Evolutionary conservation across 2,888 invertebrate genomes (phyloP), one percentile per base, ranked within the genome.

Genomic region (Lasioglossum vierecki): DNA sequence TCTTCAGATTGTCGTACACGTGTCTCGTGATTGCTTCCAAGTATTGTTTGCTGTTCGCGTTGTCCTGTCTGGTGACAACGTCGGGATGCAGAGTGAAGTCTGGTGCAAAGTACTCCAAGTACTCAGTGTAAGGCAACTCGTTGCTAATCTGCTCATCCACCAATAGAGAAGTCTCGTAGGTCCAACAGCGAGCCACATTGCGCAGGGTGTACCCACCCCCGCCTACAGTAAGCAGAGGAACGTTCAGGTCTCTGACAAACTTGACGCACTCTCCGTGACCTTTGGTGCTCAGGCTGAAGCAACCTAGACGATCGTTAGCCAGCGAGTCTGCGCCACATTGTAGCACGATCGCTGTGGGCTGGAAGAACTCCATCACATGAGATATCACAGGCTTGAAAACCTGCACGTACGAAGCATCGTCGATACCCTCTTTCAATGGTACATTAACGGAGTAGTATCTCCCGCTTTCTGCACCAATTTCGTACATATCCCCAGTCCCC

Each of bases 291-390:
- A 99, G 95, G 46, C 99, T 99, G 95, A 99, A 99, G 94, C 99
- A 99, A 0, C 99, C 99, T 0, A 99, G 96, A 63, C 98, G 95
- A 95, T 99, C 99, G 70, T 98, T 98, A 0, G 99, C 99, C 57
- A 99, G 95, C 0, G 99, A 99, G 95, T 99, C 99, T 0, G 99
- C 99, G 0, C 99, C 99, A 95, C 99, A 99, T 95, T 99, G 98
- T 22, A 99, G 95, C 0, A 99, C 99, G 91, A 99, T 99, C 0
- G 98, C 99, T 0, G 99, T 98, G 0, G 99, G 99, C 76, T 98
- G 97, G 95, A 98, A 99, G 95, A 98, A 99, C 93, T 99, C 98
- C 97, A 99, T 99, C 0, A 99, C 99, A 88, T 97, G 96, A 0
- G 97, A 97, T 89, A 99, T 98, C 0, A 99, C 98, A 0, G 99